Evolutionary conservation across 2,888 invertebrate species (phyloP).

Genomic region (Pterobdella sp.): DNA sequence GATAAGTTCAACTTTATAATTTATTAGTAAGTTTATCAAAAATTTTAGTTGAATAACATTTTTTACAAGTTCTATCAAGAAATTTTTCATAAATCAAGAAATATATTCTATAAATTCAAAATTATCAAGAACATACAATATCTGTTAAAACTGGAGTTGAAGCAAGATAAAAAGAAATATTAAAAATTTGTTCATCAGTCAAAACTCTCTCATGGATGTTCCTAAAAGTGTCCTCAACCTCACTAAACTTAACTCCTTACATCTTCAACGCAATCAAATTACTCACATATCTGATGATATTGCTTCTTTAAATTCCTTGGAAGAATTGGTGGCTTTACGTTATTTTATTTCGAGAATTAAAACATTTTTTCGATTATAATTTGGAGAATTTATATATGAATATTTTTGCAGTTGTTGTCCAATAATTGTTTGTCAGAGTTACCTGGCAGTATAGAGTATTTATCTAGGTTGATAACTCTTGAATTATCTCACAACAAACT

Average conservation of each 20-base stretch:
- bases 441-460: conserved; percentile 66
- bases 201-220: conserved; percentile 60
- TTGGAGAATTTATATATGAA: neutral
- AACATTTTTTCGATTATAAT: neutral
- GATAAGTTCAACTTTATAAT: no score
- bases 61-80: neutral
- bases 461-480: conserved; percentile 56
- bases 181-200: conserved; percentile 40
- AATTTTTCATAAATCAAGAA: no score
- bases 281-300: conserved; percentile 63
- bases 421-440: conserved; percentile 68
- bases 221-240: conserved; percentile 66
- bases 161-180: neutral
- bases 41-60: no score
- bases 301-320: conserved; percentile 71
- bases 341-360: neutral
- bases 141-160: neutral
- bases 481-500: conserved; percentile 55
- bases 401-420: conserved; percentile 50
- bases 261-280: conserved; percentile 68
- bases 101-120: no score
- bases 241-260: conserved; percentile 64
- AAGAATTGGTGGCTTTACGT: conserved; percentile 59
- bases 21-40: no score
- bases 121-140: no score